Base-by-base conservation (phyloP, 2,797 vertebrate genomes). In the Urocyon cinereoargenteus region DNA sequence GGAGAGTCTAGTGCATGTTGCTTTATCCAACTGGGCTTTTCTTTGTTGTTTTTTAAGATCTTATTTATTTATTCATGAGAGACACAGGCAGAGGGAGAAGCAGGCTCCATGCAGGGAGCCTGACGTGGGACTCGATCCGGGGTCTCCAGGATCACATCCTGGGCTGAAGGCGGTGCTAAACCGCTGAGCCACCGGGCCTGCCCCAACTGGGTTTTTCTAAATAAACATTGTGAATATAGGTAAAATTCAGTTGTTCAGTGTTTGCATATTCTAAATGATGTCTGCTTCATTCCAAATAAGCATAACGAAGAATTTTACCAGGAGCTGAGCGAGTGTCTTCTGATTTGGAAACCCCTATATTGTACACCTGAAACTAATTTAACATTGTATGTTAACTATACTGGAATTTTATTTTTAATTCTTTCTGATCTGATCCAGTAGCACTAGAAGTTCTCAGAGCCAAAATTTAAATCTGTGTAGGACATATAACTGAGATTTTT, bases 271-370 rank as follows among this genome's bases (percentile, higher is more conserved):
- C 66, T 68, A 88, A 95, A 28, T 22, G 22, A 64, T 73, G 64
- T 51, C 84, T 75, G 34, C 90, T 94, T 90, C 92, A 36, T 66
- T 94, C 55, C 73, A 78, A 95, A 62, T 73, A 86, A 91, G 49
- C 68, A 87, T 24, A 64, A 87, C 59, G 51, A 94, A 45, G 45
- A 93, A 31, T 92, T 92, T 86, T 87, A 40, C 72, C 86, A 97
- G 88, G 34, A 13, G 14, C 40, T 77, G n/a, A 81, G 26, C 82
- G 70, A 36, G 26, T 86, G 73, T 57, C 55, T 89, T 95, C 72
- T 66, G 18, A 79, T 75, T 87, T 86, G 28, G 36, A 4, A 51
- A 28, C 31, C 73, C 24, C 40, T 49, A 49, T 31, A 75, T 16
- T 49, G 72, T 75, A 49, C 45, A 49, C 26, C 45, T 49, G 72